A percentile compares a stretch with the other conserved stretches of the same genome.
Conservation (phyloP, 30 jellyfish, hydroid and myxozoan species). For the Pseudorhiza aurosa region DNA sequence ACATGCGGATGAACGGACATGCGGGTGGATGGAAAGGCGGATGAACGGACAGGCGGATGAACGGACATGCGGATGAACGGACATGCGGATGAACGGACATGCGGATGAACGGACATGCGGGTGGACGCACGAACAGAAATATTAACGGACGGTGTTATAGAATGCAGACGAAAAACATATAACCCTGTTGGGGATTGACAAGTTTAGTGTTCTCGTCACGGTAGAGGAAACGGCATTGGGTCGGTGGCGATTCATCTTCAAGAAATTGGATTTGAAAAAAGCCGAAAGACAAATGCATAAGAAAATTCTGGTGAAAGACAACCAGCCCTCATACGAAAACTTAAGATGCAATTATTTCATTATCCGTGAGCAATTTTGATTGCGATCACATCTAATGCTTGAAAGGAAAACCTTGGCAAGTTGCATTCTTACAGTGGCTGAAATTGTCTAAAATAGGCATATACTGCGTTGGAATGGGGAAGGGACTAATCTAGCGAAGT, state of each 20-base stretch:
- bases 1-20: too few species aligned
- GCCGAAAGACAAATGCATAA: slow-evolving; percentile 23
- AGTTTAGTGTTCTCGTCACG: slow-evolving; percentile 5
- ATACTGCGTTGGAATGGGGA: too few species aligned
- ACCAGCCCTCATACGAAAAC: neutral
- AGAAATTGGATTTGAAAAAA: slow-evolving; percentile 13
- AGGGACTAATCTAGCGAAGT: too few species aligned
- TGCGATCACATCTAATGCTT: neutral
- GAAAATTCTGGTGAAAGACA: neutral
- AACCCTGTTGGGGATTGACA: neutral
- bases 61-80: neutral
- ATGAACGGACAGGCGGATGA: neutral
- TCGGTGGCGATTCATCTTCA: slow-evolving; percentile 20
- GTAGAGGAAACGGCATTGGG: neutral
- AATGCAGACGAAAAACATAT: too few species aligned
- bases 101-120: neutral
- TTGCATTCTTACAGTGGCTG: too few species aligned
- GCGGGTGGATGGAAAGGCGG: too few species aligned
- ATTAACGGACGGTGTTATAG: too few species aligned
- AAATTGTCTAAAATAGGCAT: too few species aligned
- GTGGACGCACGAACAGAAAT: neutral
- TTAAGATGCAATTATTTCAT: neutral
- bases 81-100: neutral
- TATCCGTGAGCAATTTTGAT: neutral
- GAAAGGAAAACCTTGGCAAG: too few species aligned